Percentiles rank a stretch among this genome's conserved stretches.
Conservation (phyloP, 2,113 vertebrate species). For the Entomyzon cyanotis region DNA sequence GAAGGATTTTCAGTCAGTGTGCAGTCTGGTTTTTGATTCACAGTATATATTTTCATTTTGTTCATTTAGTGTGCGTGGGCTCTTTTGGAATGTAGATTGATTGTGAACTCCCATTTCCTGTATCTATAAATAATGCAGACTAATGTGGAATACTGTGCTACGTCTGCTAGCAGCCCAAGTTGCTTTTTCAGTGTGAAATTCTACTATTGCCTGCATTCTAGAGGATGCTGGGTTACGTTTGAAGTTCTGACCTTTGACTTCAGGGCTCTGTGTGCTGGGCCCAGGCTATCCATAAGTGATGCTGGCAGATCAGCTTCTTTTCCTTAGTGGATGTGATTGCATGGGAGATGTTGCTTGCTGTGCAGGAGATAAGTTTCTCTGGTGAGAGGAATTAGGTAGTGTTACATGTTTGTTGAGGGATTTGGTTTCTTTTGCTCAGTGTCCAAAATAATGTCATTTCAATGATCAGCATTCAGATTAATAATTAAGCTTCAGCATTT, state of each 20-base stretch:
- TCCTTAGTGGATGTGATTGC: neutral
- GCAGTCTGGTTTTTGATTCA: neutral
- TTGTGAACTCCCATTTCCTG: neutral
- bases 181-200: neutral
- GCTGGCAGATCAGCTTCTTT: neutral
- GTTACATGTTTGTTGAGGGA: neutral
- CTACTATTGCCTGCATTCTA: neutral
- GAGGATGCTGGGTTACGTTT: neutral
- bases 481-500: neutral
- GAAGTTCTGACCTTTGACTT: conserved; percentile 8
- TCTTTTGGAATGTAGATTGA: neutral
- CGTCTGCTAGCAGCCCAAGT: neutral
- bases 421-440: neutral
- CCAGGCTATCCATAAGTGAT: neutral
- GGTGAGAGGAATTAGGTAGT: neutral
- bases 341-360: neutral
- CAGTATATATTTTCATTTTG: neutral
- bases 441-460: neutral
- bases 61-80: fast-evolving
- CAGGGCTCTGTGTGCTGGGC: neutral
- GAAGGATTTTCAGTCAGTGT: neutral
- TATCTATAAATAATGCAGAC: neutral
- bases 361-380: neutral
- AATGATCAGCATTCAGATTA: neutral
- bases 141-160: neutral